Conservation (phyloP, 2,113 vertebrate species). For the Toxotes jaculatrix region DNA sequence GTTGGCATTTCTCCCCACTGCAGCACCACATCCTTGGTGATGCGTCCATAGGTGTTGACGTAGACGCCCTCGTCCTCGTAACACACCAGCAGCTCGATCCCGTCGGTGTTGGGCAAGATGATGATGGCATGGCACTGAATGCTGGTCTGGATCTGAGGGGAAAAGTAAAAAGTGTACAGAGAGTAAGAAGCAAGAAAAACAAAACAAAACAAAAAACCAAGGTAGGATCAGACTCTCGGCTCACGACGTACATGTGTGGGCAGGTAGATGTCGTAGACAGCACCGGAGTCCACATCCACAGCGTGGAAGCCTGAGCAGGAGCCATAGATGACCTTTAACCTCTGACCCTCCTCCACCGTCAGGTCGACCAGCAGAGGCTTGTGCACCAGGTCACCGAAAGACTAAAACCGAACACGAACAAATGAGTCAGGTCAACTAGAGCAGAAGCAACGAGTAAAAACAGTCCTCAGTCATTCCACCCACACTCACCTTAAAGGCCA, state of each 20-base stretch:
- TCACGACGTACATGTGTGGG: constrained; percentile 89
- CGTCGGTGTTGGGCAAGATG: constrained; percentile 83
- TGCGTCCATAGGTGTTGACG: constrained; percentile 85
- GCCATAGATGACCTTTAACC: constrained; percentile 93
- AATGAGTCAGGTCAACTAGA: background rate
- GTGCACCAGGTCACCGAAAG: constrained; percentile 90
- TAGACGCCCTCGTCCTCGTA: constrained; percentile 86
- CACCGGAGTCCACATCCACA: constrained; percentile 96
- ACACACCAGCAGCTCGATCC: constrained; percentile 85
- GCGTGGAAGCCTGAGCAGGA: constrained; percentile 92
- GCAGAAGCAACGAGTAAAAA: background rate
- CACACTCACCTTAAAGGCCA: constrained; percentile 93
- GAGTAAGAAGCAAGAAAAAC: background rate
- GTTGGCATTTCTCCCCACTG: constrained; percentile 87
- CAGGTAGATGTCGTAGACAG: constrained; percentile 93
- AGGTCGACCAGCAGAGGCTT: constrained; percentile 93
- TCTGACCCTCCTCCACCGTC: constrained; percentile 92
- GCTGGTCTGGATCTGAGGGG: constrained; percentile 79
- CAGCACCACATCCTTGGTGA: constrained; percentile 86
- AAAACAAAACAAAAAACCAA: too few relatives aligned
- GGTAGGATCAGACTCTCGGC: rapidly evolving
- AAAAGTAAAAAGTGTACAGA: rapidly evolving
- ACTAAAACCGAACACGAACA: constrained; percentile 77
- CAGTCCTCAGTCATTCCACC: background rate
- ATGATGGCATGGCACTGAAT: constrained; percentile 85